phyloP scores from a whole-genome alignment of 2,797 vertebrate genomes.

The Lates japonicus region DNA sequence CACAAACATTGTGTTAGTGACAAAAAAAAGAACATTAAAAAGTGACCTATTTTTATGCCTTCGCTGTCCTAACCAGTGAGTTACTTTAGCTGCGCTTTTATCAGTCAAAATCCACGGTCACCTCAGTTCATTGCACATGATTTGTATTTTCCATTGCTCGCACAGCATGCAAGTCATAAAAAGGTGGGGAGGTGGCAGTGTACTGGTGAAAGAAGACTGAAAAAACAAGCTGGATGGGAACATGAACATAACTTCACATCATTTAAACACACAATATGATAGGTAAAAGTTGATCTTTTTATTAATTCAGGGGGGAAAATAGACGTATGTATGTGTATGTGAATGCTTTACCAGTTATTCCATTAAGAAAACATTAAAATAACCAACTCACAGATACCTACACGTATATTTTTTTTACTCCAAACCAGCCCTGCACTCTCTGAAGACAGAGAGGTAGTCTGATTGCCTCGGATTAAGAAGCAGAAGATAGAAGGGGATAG shows the following conservation, averaged over 20 bases:
- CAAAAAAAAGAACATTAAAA: constrained; percentile 30
- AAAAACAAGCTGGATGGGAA: constrained; percentile 1
- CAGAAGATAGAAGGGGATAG: constrained; percentile 27
- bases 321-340: not conserved
- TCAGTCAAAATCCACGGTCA: constrained; percentile 13
- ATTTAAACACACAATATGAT: constrained; percentile 1
- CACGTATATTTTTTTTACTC: constrained; percentile 7
- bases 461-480: constrained; percentile 53
- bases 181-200: not conserved
- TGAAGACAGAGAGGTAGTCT: constrained; percentile 29
- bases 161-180: constrained; percentile 20
- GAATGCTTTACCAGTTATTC: not conserved
- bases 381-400: not conserved
- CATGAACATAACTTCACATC: not conserved
- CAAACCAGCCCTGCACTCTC: constrained; percentile 41
- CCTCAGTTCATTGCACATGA: constrained; percentile 13
- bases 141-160: constrained; percentile 29
- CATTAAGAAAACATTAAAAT: constrained; percentile 9
- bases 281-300: not conserved
- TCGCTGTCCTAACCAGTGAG: constrained; percentile 4
- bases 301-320: constrained; percentile 35
- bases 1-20: constrained; percentile 32
- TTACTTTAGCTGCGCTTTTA: constrained; percentile 33
- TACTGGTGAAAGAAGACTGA: constrained; percentile 8
- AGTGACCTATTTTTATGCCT: constrained; percentile 31